These are phyloP conservation scores for Sterna hirundo DNA, from an alignment of 2,113 vertebrate species.

Conservation along the genomic window DNA sequence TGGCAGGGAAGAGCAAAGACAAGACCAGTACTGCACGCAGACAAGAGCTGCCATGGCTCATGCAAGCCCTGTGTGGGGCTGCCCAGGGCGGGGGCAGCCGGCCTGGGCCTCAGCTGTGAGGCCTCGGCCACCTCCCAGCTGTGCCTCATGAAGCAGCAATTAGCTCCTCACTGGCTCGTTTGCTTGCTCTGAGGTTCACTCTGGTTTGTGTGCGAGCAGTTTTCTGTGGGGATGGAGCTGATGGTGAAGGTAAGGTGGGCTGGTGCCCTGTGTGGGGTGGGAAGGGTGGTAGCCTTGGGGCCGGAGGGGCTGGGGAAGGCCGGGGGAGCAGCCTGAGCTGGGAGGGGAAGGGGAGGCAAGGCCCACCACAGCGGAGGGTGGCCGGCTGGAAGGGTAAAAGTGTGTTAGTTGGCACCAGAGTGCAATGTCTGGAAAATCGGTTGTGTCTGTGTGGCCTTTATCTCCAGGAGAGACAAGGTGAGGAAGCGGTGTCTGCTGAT, in stretches of 20 bases:
- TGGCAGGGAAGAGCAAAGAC: not conserved
- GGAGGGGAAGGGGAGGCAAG: not conserved
- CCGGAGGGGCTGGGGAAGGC: not conserved
- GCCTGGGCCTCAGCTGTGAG: not conserved
- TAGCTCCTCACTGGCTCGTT: rapidly evolving
- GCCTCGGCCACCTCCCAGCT: not conserved
- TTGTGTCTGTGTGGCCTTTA: not conserved
- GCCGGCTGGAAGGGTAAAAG: not conserved
- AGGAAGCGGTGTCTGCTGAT: not conserved
- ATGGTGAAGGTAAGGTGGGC: rapidly evolving
- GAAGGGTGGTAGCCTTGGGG: too few species aligned
- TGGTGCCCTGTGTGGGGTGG: rapidly evolving
- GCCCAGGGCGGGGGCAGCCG: too few species aligned
- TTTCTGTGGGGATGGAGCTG: rapidly evolving
- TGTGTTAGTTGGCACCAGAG: not conserved
- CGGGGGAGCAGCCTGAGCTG: not conserved
- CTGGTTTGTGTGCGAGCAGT: rapidly evolving
- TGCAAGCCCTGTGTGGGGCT: not conserved
- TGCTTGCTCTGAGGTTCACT: not conserved
- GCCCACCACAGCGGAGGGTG: too few species aligned
- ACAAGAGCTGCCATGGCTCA: not conserved
- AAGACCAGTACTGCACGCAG: rapidly evolving
- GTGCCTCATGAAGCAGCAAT: not conserved
- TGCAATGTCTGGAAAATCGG: not conserved
- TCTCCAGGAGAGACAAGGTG: not conserved